These are phyloP conservation scores for Chondrilla cf. caribensis DNA, from an alignment of 37 sponge, comb jelly and placozoan genomes.

Conservation along the genomic window DNA sequence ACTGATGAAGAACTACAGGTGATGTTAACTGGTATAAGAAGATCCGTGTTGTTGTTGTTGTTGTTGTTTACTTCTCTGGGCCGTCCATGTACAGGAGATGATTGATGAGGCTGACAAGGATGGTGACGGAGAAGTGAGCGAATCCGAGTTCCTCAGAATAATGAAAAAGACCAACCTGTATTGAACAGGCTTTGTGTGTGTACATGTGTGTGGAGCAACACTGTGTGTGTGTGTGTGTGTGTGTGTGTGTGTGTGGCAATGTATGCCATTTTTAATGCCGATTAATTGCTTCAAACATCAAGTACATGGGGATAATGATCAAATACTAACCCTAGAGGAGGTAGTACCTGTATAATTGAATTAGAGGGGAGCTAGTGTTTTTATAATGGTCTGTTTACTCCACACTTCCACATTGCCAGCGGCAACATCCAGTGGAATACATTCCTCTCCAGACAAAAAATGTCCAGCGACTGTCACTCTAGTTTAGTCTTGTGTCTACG, in stretches of 20 bases:
- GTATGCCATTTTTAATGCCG: too few species aligned
- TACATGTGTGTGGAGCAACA: not conserved
- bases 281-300: too few species aligned
- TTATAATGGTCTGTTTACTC: too few species aligned
- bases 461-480: too few species aligned
- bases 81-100: conserved; percentile 81
- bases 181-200: conserved; percentile 35
- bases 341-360: too few species aligned
- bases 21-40: not conserved
- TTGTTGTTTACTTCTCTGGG: not conserved
- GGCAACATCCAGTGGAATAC: too few species aligned
- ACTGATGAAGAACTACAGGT: conserved; percentile 98
- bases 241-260: conserved; percentile 19
- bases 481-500: too few species aligned
- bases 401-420: too few species aligned
- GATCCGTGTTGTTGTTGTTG: not conserved
- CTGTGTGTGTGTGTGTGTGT: conserved; percentile 7
- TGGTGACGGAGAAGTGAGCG: conserved; percentile 98
- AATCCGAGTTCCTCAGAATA: conserved; percentile 95
- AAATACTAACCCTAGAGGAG: too few species aligned
- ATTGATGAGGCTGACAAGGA: conserved; percentile 99
- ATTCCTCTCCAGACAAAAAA: too few species aligned
- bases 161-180: conserved; percentile 99
- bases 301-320: too few species aligned
- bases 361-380: too few species aligned